Base-by-base conservation (phyloP, 2,113 vertebrate species). In the Lonchura striata region DNA sequence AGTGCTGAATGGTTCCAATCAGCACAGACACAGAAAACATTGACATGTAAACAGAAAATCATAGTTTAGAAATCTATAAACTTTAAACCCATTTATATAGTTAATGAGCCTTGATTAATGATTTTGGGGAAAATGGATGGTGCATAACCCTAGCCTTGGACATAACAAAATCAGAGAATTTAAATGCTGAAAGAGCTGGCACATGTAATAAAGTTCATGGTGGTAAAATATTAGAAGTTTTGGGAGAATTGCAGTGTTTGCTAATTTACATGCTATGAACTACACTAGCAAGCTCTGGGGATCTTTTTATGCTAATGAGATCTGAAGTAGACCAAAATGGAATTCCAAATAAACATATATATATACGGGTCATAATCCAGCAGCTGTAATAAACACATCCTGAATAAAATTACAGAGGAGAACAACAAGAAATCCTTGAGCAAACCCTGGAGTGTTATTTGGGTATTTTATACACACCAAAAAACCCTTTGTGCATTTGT, bases 271-370 rank as follows among this genome's bases (percentile, higher is more conserved):
- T 90, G 46, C 46, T 75, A 41, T 63, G 31, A 76, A 47, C 47
- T 54, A 76, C 27, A 57, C 42, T 66, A 81, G 88, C 21, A 21
- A 80, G 84, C 76, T 85, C 49, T n/a, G 72, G 56, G 75, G 83
- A 76, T 89, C 74, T 95, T 91, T 95, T 94, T 91, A 94, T 70
- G 41, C 68, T 78, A 90, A 97, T 66, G 27, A 57, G 30, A 94
- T 70, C 90, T 89, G 52, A 92, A 61, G 39, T 14, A 72, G 49
- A 86, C 59, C 46, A 22, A 91, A 97, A 93, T 72, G 41, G 52
- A 59, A 94, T 94, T 97, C 92, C 47, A 92, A 69, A 94, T 81
- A 94, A 68, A 97, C 10, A 78, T 49, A 82, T 56, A 53, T 87
- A 84, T 90, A 77, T 79, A 61, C 31, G 84, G 59, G 59, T 90